Evolutionary conservation across 2,888 invertebrate species (phyloP).

Genomic region (Ernsta delagoae): DNA sequence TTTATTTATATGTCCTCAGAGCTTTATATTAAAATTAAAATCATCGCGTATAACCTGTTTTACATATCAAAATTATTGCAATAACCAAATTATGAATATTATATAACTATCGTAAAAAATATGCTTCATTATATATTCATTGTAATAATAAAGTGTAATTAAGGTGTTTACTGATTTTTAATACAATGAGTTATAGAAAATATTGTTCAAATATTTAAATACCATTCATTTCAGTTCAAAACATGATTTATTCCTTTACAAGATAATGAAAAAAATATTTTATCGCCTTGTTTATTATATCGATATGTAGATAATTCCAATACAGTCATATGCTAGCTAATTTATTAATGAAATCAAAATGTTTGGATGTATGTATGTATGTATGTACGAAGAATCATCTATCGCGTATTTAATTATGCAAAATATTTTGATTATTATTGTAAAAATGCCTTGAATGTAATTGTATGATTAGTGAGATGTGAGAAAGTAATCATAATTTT

Average conservation of each 20-base stretch:
- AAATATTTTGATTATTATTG: slow-evolving; percentile 42
- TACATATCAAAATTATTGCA: slow-evolving; percentile 40
- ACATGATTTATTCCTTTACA: too few species aligned
- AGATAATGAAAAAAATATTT: too few species aligned
- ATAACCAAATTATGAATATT: slow-evolving; percentile 33
- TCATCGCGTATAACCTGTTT: slow-evolving; percentile 39
- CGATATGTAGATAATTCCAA: slow-evolving; percentile 30
- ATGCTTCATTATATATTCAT: slow-evolving; percentile 12
- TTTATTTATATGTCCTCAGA: slow-evolving; percentile 17
- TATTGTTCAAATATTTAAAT: not conserved
- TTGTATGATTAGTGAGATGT: slow-evolving; percentile 44
- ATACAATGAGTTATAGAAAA: slow-evolving; percentile 1
- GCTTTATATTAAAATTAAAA: slow-evolving; percentile 28
- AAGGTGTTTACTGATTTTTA: slow-evolving; percentile 11
- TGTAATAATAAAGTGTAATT: slow-evolving; percentile 11
- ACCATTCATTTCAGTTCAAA: too few species aligned
- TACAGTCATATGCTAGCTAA: slow-evolving; percentile 25
- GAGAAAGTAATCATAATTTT: slow-evolving; percentile 45
- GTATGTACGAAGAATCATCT: slow-evolving; percentile 20
- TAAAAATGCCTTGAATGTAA: slow-evolving; percentile 55
- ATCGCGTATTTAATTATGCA: slow-evolving; percentile 30
- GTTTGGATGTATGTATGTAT: not conserved
- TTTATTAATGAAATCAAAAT: slow-evolving; percentile 28
- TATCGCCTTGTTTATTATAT: slow-evolving; percentile 2
- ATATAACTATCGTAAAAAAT: slow-evolving; percentile 20